phyloP scores from a whole-genome alignment of 2,113 vertebrate species.

The Sylvilagus bachmani region DNA sequence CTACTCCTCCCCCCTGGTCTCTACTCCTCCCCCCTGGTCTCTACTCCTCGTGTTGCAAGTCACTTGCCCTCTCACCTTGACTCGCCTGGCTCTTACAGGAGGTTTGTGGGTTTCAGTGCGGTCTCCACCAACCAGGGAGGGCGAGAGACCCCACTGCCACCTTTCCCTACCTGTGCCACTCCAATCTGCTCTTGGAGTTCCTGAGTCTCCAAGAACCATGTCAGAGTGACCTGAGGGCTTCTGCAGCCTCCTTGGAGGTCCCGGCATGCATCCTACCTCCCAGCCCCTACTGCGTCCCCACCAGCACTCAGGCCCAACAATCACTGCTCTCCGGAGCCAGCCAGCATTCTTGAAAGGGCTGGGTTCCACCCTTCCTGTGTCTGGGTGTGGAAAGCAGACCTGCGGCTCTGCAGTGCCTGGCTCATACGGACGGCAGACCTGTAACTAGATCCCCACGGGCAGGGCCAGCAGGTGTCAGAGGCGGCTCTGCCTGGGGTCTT shows the following conservation, averaged over 20 bases:
- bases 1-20: not conserved
- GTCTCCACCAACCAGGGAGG: not conserved
- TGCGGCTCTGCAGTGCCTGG: accelerated
- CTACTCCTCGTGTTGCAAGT: not conserved
- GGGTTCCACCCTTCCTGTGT: not conserved
- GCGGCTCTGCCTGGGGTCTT: not conserved
- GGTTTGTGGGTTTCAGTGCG: not conserved
- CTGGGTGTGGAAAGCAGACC: not conserved
- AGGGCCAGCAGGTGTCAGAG: not conserved
- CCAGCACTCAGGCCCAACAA: not conserved
- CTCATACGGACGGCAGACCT: not conserved
- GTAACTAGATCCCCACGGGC: not conserved
- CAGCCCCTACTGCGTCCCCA: not conserved
- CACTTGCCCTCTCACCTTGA: not conserved
- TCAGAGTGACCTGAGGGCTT: not conserved
- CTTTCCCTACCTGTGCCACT: not conserved
- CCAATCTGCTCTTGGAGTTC: not conserved
- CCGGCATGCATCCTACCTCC: accelerated
- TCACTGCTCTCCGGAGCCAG: not conserved
- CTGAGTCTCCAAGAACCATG: not conserved
- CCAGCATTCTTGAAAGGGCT: not conserved
- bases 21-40: not conserved
- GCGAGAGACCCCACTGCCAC: not conserved
- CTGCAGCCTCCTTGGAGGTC: not conserved
- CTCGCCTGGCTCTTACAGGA: not conserved